phyloP scores from a whole-genome alignment of 2,888 invertebrate species.

The Caenorhabditis zanzibari region DNA sequence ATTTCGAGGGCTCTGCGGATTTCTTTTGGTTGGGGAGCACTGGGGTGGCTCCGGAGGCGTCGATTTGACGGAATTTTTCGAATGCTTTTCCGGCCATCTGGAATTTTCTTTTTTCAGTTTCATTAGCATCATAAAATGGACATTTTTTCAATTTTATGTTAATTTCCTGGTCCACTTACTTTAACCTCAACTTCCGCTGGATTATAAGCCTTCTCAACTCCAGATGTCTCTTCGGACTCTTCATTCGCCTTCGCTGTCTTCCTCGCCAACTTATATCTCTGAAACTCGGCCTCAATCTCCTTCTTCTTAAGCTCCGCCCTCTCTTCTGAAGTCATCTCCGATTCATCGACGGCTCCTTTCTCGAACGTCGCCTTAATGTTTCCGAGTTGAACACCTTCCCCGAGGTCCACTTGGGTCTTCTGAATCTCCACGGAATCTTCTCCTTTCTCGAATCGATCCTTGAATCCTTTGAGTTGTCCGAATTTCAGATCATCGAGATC shows the following conservation, averaged over 20 bases:
- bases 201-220: conserved; percentile 18
- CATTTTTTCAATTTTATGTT: conserved; percentile 25
- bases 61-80: conserved; percentile 92
- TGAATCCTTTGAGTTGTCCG: conserved; percentile 79
- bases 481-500: conserved; percentile 81
- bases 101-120: conserved; percentile 51
- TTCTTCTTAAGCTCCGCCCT: conserved; percentile 81
- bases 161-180: too few relatives aligned
- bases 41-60: conserved; percentile 86
- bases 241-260: conserved; percentile 74
- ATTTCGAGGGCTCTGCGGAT: conserved; percentile 76
- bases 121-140: neutral
- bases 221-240: conserved; percentile 33
- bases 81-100: conserved; percentile 90
- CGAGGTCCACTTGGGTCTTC: conserved; percentile 77
- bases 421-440: conserved; percentile 70
- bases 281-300: conserved; percentile 83
- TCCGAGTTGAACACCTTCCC: conserved; percentile 78
- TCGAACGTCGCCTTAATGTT: conserved; percentile 82
- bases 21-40: conserved; percentile 67
- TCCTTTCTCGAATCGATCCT: conserved; percentile 82
- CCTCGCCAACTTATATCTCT: conserved; percentile 81
- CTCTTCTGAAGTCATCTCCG: conserved; percentile 81
- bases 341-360: conserved; percentile 76
- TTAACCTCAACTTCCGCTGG: conserved; percentile 76